Conservation (phyloP, 1,140 invertebrate genomes). For the Hermetia illucens region DNA sequence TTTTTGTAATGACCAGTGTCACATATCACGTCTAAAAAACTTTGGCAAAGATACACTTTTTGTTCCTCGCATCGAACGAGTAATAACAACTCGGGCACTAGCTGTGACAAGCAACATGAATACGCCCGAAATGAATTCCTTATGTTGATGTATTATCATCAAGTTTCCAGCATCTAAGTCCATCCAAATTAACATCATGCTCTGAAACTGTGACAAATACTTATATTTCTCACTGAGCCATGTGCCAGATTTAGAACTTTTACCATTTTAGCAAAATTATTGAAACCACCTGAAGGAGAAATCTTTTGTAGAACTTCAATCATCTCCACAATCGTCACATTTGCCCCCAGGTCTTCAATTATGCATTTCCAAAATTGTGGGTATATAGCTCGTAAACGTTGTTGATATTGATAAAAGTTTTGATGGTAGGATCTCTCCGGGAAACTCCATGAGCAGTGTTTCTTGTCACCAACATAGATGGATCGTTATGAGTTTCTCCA, state of each 20-base stretch:
- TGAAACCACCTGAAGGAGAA: background rate
- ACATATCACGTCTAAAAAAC: constrained; percentile 44
- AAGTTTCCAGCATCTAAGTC: constrained; percentile 68
- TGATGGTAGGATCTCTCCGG: background rate
- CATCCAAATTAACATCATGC: too few species aligned
- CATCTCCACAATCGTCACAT: background rate
- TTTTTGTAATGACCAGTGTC: constrained; percentile 42
- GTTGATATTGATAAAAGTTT: background rate
- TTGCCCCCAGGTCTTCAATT: background rate
- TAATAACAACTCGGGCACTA: constrained; percentile 37
- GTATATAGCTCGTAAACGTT: background rate
- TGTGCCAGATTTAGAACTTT: background rate
- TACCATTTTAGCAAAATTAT: background rate
- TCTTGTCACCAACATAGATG: constrained; percentile 18
- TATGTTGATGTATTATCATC: constrained; percentile 56
- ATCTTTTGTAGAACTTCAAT: background rate
- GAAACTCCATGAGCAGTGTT: constrained; percentile 20
- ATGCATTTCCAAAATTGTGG: background rate
- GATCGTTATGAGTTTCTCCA: constrained; percentile 8
- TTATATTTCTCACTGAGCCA: too few species aligned
- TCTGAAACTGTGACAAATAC: too few species aligned
- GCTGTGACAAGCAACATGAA: constrained; percentile 59
- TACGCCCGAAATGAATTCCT: constrained; percentile 66
- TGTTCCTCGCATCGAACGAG: background rate
- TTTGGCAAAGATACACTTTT: constrained; percentile 12